Evolutionary conservation across 2,113 vertebrate genomes (phyloP).

Genomic region (Nibea coibor): DNA sequence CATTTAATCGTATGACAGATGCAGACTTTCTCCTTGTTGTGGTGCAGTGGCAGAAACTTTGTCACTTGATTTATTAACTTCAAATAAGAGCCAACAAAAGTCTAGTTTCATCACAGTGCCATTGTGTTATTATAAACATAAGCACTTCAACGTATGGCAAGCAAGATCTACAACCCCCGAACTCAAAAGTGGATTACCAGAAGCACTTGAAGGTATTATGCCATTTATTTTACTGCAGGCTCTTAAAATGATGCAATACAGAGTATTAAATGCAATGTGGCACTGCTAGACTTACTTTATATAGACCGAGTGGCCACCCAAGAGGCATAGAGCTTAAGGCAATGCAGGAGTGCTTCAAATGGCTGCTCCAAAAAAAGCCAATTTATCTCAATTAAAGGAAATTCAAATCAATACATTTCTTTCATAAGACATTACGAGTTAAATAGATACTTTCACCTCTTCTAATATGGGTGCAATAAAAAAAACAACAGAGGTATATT

Average conservation of each 20-base stretch:
- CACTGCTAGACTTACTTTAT: background rate
- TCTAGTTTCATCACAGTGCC: constrained; percentile 13
- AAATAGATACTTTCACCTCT: constrained; percentile 1
- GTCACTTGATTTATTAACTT: constrained; percentile 34
- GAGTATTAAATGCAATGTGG: constrained; percentile 19
- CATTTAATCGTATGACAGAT: background rate
- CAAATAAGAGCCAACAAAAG: constrained; percentile 21
- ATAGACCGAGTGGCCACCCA: background rate
- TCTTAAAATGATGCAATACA: constrained; percentile 26
- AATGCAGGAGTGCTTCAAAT: background rate
- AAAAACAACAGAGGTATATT: background rate
- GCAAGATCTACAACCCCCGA: constrained; percentile 19
- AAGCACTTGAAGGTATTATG: constrained; percentile 32
- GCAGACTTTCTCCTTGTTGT: background rate
- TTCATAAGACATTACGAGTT: background rate
- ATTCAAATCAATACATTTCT: constrained; percentile 14
- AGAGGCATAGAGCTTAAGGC: constrained; percentile 1
- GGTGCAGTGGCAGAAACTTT: background rate
- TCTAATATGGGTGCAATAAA: constrained; percentile 12
- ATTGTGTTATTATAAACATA: constrained; percentile 23
- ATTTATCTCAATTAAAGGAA: background rate
- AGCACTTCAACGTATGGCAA: constrained; percentile 9
- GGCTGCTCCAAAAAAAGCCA: background rate
- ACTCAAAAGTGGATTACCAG: constrained; percentile 34
- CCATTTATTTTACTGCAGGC: constrained; percentile 30